Evolutionary conservation across 2,113 vertebrate species (phyloP).

Genomic region (Aphelocoma coerulescens): DNA sequence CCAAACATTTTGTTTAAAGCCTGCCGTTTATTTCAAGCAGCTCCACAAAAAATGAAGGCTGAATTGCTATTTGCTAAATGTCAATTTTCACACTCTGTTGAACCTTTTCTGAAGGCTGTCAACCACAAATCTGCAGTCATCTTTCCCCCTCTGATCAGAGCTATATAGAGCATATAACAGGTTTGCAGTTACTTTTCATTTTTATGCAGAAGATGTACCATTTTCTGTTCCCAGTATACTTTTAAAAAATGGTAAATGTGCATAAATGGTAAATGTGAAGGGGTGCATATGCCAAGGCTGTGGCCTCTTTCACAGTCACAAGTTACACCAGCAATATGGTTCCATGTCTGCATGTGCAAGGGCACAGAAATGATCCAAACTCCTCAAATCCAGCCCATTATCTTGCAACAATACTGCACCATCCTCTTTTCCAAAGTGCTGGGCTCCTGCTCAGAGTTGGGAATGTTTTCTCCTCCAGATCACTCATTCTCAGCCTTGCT

Average conservation of each 20-base stretch:
- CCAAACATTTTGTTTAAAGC: slow-evolving; percentile 41
- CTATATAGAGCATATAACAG: not conserved
- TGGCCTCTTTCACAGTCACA: not conserved
- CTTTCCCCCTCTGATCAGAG: slow-evolving; percentile 11
- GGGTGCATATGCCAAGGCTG: not conserved
- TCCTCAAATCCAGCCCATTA: not conserved
- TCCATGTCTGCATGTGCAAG: not conserved
- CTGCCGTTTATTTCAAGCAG: not conserved
- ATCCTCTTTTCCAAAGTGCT: not conserved
- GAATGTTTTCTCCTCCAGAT: not conserved
- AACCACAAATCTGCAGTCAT: slow-evolving; percentile 4
- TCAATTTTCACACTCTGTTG: slow-evolving; percentile 57
- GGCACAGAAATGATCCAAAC: not conserved
- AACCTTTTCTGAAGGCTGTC: slow-evolving; percentile 52
- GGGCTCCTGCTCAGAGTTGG: not conserved
- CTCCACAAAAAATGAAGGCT: not conserved
- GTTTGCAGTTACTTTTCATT: slow-evolving; percentile 26
- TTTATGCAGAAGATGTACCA: not conserved
- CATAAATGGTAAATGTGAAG: not conserved
- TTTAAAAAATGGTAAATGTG: not conserved
- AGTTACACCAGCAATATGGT: not conserved
- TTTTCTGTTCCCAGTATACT: not conserved
- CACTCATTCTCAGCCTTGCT: not conserved
- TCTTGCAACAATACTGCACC: not conserved
- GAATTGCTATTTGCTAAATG: slow-evolving; percentile 36